Base-by-base conservation (phyloP, 64 coral and sea anemone genomes). In the Astreopora myriophthalma region DNA sequence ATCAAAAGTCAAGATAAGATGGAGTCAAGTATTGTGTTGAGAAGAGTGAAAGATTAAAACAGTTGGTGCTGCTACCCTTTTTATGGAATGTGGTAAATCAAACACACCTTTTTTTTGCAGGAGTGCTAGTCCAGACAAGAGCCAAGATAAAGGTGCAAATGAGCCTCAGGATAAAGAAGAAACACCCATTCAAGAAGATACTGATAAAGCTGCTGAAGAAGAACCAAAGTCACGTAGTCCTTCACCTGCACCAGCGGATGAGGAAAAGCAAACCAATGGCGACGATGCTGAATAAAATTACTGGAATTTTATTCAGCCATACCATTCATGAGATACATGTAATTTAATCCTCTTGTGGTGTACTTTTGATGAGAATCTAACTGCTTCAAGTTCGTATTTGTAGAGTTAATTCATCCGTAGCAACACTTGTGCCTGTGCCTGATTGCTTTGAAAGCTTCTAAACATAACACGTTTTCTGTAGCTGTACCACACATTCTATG, bases 41-140 rank as follows among this genome's bases (percentile, higher is more conserved):
- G n/a, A n/a, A n/a, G n/a, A n/a, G n/a, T n/a, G n/a, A n/a, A n/a
- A n/a, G n/a, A n/a, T n/a, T n/a, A n/a, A n/a, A n/a, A n/a, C n/a
- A n/a, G n/a, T n/a, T n/a, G n/a, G n/a, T n/a, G n/a, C n/a, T n/a
- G n/a, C n/a, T n/a, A n/a, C n/a, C n/a, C n/a, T n/a, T n/a, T n/a
- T n/a, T n/a, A n/a, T n/a, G n/a, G n/a, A n/a, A n/a, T n/a, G n/a
- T n/a, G n/a, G 8, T 13, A 52, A 9, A 52, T 52, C 14, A 63
- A n/a, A 8, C 9, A 6, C 61, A 24, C 5, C 22, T 16, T 65
- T 82, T 24, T 34, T 62, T 83, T 81, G 64, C 3, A 83, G 79
- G 38, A 83, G 79, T 83, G 8, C 57, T 1, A 83, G 79, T 58
- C 79, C 79, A 26, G 57, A 64, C 55, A 83, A 64, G 34, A 83